These are phyloP conservation scores for Anolis apletophallus DNA, from an alignment of 2,797 vertebrate genomes.

Conservation along the genomic window DNA sequence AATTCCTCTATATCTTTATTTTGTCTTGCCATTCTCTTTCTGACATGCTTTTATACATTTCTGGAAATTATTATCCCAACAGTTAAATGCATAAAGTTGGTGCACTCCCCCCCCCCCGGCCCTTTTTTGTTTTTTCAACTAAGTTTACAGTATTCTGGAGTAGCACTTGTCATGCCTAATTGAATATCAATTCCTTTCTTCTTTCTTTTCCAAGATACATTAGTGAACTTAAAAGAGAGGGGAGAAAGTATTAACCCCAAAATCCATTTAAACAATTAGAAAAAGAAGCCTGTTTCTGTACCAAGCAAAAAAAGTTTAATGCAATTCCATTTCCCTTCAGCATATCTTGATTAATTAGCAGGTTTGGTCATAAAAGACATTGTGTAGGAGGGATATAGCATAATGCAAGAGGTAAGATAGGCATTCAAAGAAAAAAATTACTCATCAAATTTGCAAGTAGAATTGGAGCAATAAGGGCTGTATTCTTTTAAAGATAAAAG, in stretches of 20 bases:
- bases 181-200: constrained; percentile 12
- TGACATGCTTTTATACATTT: constrained; percentile 27
- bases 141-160: constrained; percentile 26
- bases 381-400: neutral
- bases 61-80: constrained; percentile 51
- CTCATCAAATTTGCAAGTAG: neutral
- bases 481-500: constrained; percentile 25
- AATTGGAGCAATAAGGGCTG: neutral
- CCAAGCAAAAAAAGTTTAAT: constrained; percentile 21
- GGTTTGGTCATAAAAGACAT: neutral
- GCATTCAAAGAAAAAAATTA: constrained; percentile 4
- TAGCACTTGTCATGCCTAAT: constrained; percentile 44
- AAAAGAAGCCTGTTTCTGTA: constrained; percentile 25
- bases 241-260: neutral
- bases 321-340: constrained; percentile 22
- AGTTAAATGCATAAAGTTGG: constrained; percentile 24
- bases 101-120: constrained; percentile 8
- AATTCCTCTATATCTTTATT: no score
- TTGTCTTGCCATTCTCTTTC: neutral
- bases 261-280: constrained; percentile 11
- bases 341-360: constrained; percentile 18
- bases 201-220: constrained; percentile 10
- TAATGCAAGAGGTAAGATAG: neutral
- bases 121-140: constrained; percentile 39
- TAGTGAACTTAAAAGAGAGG: constrained; percentile 24